Evolutionary conservation across 2,797 vertebrate genomes (phyloP).

Genomic region (Sarcophilus harrisii): DNA sequence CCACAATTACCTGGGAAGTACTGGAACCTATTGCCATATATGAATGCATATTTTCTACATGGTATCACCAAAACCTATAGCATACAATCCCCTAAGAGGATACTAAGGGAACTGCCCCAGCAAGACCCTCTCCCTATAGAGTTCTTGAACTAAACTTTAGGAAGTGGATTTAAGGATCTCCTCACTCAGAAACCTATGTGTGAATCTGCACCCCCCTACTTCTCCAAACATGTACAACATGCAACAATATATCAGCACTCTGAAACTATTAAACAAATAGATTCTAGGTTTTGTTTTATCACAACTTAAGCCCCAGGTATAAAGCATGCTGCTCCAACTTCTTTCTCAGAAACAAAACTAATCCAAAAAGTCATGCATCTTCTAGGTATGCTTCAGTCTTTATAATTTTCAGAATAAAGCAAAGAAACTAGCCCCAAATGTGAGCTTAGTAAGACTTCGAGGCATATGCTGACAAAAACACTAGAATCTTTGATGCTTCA

Average conservation of each 20-base stretch:
- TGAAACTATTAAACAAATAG: neutral
- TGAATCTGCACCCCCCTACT: neutral
- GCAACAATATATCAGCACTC: neutral
- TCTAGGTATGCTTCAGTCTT: neutral
- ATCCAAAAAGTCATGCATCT: neutral
- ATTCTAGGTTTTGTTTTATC: neutral
- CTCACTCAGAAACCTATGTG: neutral
- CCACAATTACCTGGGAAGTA: neutral
- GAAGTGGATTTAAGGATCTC: neutral
- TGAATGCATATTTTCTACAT: neutral
- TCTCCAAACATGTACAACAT: neutral
- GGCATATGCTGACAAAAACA: neutral
- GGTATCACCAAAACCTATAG: neutral
- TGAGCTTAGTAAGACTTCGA: neutral
- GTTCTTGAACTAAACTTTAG: neutral
- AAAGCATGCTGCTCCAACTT: neutral
- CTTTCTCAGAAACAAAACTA: neutral
- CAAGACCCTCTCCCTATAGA: neutral
- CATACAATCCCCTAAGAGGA: neutral
- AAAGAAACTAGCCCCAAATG: neutral
- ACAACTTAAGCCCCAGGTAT: neutral
- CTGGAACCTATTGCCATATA: neutral
- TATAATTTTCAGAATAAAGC: neutral
- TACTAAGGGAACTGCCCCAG: neutral
- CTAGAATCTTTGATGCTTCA: neutral